Conservation (phyloP, 2,113 vertebrate genomes). For the Protomyctophum bolini region DNA sequence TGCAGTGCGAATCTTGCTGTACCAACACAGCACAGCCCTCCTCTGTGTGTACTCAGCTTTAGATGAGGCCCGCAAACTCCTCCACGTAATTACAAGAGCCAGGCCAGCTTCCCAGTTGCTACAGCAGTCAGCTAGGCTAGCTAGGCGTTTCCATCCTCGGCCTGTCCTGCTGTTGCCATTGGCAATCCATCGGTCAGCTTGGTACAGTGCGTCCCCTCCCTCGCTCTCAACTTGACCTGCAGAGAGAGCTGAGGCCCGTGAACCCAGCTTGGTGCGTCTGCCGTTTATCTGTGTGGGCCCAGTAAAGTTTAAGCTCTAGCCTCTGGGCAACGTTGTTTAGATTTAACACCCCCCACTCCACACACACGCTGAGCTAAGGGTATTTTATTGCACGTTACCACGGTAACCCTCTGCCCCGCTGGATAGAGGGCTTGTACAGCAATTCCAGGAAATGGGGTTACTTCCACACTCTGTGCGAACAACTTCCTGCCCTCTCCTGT, state of each 20-base stretch:
- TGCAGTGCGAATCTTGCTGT: conserved; percentile 27
- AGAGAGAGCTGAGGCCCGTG: conserved; percentile 27
- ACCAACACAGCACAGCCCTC: conserved; percentile 35
- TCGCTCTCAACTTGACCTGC: conserved; percentile 37
- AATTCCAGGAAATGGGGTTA: conserved; percentile 81
- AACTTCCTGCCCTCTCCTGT: conserved; percentile 80
- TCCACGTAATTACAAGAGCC: conserved; percentile 34
- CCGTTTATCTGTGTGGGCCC: conserved; percentile 62
- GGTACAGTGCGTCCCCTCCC: conserved; percentile 35
- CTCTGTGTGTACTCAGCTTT: conserved; percentile 23
- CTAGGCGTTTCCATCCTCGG: neutral
- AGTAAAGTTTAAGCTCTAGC: conserved; percentile 40
- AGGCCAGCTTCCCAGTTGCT: neutral
- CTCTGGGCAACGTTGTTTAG: conserved; percentile 63
- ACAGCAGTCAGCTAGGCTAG: conserved; percentile 12
- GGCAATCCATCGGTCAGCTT: conserved; percentile 10
- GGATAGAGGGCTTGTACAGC: conserved; percentile 67
- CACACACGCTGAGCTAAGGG: conserved; percentile 63
- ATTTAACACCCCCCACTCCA: conserved; percentile 61
- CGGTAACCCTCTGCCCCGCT: conserved; percentile 57
- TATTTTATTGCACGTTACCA: conserved; percentile 74
- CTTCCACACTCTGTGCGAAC: conserved; percentile 81
- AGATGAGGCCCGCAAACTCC: conserved; percentile 25
- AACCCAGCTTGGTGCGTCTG: conserved; percentile 30
- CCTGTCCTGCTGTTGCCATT: conserved; percentile 23